Conservation (phyloP, 2,113 vertebrate genomes). For the Pluvianellus socialis region DNA sequence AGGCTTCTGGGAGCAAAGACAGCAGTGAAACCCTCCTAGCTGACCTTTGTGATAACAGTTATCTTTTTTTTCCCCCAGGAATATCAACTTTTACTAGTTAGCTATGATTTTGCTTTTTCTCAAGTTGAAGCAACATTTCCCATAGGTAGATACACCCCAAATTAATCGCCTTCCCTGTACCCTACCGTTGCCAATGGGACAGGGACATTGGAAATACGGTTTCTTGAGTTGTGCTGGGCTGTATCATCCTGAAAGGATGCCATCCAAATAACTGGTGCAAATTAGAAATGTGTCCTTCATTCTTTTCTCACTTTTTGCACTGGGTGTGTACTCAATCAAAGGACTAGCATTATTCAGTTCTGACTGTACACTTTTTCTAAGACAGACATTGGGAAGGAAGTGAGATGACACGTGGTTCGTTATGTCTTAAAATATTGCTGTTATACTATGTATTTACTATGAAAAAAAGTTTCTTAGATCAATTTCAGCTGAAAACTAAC, state of each 20-base stretch:
- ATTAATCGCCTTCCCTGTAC: background rate
- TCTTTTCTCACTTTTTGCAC: background rate
- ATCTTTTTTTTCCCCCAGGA: background rate
- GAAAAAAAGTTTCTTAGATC: background rate
- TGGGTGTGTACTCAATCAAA: background rate
- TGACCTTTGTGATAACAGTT: background rate
- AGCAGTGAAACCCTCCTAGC: background rate
- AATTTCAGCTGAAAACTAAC: slow-evolving; percentile 26
- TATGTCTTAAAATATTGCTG: background rate
- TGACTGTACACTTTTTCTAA: background rate
- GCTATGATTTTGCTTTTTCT: background rate
- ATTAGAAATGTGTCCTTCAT: background rate
- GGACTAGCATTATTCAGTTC: background rate
- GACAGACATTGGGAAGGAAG: background rate
- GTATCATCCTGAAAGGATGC: background rate
- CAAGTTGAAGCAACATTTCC: background rate
- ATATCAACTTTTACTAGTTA: background rate
- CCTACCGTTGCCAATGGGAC: background rate
- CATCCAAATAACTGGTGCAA: background rate
- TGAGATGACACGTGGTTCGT: background rate
- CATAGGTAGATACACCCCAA: background rate
- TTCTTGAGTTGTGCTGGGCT: background rate
- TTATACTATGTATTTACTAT: background rate
- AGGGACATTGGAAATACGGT: accelerated
- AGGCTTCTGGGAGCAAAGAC: background rate